Evolutionary conservation across 2,888 invertebrate genomes (phyloP).

Genomic region (Yponomeuta evonymella): DNA sequence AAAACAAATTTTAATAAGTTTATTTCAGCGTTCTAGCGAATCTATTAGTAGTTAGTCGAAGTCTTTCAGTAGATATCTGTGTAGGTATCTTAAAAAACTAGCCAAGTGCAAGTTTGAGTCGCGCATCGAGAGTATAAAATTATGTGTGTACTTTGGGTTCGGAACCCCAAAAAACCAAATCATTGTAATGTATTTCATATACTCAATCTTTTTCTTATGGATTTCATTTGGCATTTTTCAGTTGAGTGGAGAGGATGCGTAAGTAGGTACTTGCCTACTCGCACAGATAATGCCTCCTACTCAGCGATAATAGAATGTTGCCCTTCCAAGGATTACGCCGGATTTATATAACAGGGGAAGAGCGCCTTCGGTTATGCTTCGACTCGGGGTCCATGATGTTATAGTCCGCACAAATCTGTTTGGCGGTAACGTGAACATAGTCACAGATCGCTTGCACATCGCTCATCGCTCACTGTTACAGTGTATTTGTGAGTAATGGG

Average conservation of each 20-base stretch:
- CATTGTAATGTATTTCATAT: too few relatives aligned
- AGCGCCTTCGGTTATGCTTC: background rate
- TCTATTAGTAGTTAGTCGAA: too few relatives aligned
- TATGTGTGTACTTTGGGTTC: too few relatives aligned
- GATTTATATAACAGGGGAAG: background rate
- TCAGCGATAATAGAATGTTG: background rate
- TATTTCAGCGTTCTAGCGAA: too few relatives aligned
- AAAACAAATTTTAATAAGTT: too few relatives aligned
- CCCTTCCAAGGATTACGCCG: background rate
- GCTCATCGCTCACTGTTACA: too few relatives aligned
- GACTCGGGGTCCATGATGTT: background rate
- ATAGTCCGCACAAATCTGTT: background rate
- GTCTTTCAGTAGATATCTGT: too few relatives aligned
- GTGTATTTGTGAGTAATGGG: too few relatives aligned
- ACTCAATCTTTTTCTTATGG: background rate
- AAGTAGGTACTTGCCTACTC: background rate
- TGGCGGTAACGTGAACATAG: too few relatives aligned
- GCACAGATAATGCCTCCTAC: background rate
- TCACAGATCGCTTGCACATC: too few relatives aligned
- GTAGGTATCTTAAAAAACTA: background rate
- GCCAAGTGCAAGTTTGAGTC: constrained; percentile 1
- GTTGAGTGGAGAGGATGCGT: background rate
- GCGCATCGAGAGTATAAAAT: background rate
- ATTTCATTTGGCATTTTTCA: constrained; percentile 6
- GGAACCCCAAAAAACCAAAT: too few relatives aligned